Conservation (phyloP, 2,113 vertebrate genomes). For the Phylloscopus trochilus region DNA sequence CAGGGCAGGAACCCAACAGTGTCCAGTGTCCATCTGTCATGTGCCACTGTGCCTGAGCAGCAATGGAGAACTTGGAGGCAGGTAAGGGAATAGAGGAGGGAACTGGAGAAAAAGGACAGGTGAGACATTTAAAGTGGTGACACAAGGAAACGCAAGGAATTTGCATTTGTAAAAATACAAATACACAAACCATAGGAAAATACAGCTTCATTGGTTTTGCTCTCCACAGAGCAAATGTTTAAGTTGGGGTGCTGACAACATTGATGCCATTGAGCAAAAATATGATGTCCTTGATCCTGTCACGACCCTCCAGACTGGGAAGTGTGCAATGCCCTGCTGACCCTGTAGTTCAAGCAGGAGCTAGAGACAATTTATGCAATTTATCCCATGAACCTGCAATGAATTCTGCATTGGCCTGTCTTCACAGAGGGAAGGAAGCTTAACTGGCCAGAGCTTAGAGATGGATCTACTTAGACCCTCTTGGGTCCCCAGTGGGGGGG, state of each 20-base stretch:
- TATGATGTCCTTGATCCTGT: neutral
- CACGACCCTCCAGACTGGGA: neutral
- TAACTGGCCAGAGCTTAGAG: neutral
- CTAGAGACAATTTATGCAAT: neutral
- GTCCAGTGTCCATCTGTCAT: neutral
- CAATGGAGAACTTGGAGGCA: neutral
- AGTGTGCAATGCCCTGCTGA: neutral
- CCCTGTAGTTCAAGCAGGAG: neutral
- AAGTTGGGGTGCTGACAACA: neutral
- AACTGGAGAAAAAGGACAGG: neutral
- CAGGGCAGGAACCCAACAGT: neutral
- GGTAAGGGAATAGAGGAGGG: neutral
- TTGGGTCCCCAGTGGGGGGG: neutral
- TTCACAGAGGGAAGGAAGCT: neutral
- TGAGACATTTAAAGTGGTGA: neutral
- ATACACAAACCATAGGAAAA: neutral
- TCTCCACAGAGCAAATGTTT: neutral
- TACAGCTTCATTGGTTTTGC: neutral
- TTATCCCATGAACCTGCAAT: neutral
- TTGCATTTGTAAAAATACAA: neutral
- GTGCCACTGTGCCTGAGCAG: neutral
- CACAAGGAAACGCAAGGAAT: neutral
- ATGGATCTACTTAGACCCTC: neutral
- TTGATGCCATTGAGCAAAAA: neutral
- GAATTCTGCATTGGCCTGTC: neutral